phyloP scores from a whole-genome alignment of 2,113 vertebrate species.

The Lagopus muta region DNA sequence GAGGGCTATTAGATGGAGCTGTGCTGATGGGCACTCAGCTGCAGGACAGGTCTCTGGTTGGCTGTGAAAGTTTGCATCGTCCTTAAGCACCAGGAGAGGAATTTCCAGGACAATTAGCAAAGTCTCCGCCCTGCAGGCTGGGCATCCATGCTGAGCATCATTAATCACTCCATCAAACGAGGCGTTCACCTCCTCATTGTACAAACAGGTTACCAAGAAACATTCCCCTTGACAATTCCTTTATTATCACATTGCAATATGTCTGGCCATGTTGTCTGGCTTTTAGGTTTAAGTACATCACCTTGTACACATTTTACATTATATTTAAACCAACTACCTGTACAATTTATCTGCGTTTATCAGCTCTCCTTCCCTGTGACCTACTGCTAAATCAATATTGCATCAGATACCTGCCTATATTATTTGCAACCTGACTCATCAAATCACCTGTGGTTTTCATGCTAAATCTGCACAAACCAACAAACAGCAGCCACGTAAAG shows the following conservation, averaged over 20 bases:
- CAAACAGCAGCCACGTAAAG: background rate
- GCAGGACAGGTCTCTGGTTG: background rate
- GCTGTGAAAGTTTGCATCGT: background rate
- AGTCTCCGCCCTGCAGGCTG: background rate
- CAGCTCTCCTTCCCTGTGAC: slow-evolving; percentile 21
- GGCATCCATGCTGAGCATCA: background rate
- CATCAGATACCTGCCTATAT: background rate
- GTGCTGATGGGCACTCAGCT: background rate
- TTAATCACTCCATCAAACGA: slow-evolving; percentile 16
- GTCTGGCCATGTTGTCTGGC: background rate
- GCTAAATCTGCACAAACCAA: slow-evolving; percentile 24
- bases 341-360: background rate
- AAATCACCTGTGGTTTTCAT: background rate
- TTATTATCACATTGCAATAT: background rate
- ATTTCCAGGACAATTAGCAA: slow-evolving; percentile 23
- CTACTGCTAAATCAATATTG: slow-evolving; percentile 2
- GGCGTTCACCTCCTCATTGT: background rate
- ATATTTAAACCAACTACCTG: background rate
- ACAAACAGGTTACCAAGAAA: background rate
- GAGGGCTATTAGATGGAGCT: background rate
- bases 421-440: background rate
- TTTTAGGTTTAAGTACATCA: slow-evolving; percentile 27
- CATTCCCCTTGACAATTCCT: background rate
- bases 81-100: slow-evolving; percentile 14
- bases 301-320: background rate